phyloP scores from a whole-genome alignment of 1,140 invertebrate species.

The Drosophila biarmipes region DNA sequence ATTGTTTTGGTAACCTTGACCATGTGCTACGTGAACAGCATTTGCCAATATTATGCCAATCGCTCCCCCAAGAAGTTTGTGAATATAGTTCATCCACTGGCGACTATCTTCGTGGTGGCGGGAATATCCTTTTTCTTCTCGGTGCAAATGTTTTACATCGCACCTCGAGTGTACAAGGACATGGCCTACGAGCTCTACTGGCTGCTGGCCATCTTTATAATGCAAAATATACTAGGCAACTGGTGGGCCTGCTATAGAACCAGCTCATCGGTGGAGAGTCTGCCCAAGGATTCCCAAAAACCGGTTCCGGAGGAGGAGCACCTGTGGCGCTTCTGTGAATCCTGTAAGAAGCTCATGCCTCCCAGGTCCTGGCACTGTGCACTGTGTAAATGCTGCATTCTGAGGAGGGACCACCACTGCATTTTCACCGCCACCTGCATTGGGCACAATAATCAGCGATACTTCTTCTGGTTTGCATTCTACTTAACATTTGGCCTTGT shows the following conservation, averaged over 20 bases:
- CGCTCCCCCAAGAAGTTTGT: slow-evolving; percentile 10
- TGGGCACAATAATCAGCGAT: slow-evolving; percentile 94
- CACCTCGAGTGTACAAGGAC: slow-evolving; percentile 24
- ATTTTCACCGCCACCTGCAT: slow-evolving; percentile 95
- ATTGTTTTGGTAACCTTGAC: neutral
- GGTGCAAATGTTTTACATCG: slow-evolving; percentile 20
- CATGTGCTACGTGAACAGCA: slow-evolving; percentile 3
- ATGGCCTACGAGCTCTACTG: slow-evolving; percentile 26
- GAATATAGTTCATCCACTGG: slow-evolving; percentile 13
- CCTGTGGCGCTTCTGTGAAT: slow-evolving; percentile 90
- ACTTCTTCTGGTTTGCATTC: slow-evolving; percentile 92
- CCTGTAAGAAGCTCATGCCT: slow-evolving; percentile 91
- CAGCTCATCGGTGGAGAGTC: slow-evolving; percentile 23
- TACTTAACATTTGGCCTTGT: slow-evolving; percentile 90
- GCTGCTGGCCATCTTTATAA: slow-evolving; percentile 9
- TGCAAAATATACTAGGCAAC: slow-evolving; percentile 49
- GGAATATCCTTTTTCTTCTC: neutral
- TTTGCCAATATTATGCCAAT: neutral
- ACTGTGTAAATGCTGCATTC: slow-evolving; percentile 91
- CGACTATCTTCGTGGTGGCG: neutral
- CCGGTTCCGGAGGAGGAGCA: slow-evolving; percentile 21
- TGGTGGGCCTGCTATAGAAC: slow-evolving; percentile 19
- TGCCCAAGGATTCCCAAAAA: slow-evolving; percentile 6
- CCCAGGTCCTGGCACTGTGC: slow-evolving; percentile 96
- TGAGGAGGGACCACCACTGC: slow-evolving; percentile 98